Base-by-base conservation (phyloP, 2,888 invertebrate genomes). In the Adela reaumurella region DNA sequence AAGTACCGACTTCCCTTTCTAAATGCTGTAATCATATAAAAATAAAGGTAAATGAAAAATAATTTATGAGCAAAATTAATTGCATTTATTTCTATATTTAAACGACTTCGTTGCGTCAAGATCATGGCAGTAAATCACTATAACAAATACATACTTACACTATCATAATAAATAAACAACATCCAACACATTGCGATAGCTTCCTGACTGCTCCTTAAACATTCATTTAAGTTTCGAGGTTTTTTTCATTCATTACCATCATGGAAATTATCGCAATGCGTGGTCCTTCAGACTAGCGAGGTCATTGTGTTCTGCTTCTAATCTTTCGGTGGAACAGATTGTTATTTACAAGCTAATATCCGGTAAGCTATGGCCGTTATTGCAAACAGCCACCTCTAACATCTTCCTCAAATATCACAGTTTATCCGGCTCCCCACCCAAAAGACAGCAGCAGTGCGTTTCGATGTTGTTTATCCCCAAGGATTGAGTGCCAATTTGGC, bases 51-150 rank as follows among this genome's bases (percentile, higher is more conserved):
- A n/a, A n/a, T n/a, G n/a, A n/a, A 24, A 24, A 6, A 24, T 8
- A 24, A 24, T 24, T 24, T 6, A 24, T 24, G 4, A 6, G 24
- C 24, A 24, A 24, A 24, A 24, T 24, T 24, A n/a, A 63, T 62
- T 70, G 70, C 70, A 66, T 76, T 77, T 76, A 74, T 72, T 74
- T 65, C 63, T 64, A 56, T 74, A 76, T 74, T 76, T 77, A 77
- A 74, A 74, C 67, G 68, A 68, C 19, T 24, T 14, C 24, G n/a
- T 45, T 69, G 74, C 76, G 70, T 72, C 68, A 74, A 73, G 69
- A 74, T 74, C 74, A 69, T 64, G 67, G 77, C 76, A 74, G 71
- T 47, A 63, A 66, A 11, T 35, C 3, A 4, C 14, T 35, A 14
- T 14, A 35, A 35, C 14, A 14, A 35, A 35, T 14, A 14, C 6